phyloP scores from a whole-genome alignment of 2,888 invertebrate species.

The Nomada goodeniana region DNA sequence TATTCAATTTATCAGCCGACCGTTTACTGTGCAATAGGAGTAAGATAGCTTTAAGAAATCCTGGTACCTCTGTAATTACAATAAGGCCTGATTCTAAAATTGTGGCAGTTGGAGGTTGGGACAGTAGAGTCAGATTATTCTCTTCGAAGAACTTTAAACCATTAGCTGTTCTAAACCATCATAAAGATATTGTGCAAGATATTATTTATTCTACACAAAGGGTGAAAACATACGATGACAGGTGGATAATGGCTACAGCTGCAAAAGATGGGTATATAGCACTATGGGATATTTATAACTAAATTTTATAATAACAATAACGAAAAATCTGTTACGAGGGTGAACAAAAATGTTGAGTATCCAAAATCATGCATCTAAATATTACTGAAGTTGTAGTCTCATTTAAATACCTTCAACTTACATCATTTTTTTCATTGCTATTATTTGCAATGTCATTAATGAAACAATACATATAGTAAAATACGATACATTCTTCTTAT shows the following conservation, averaged over 20 bases:
- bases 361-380: too few relatives aligned
- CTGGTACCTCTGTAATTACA: slow-evolving; percentile 89
- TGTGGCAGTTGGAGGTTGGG: slow-evolving; percentile 91
- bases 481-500: too few relatives aligned
- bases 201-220: slow-evolving; percentile 89
- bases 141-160: slow-evolving; percentile 91
- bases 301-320: slow-evolving; percentile 60
- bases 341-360: too few relatives aligned
- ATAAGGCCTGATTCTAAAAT: slow-evolving; percentile 90
- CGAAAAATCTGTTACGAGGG: background rate
- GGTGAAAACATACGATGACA: slow-evolving; percentile 89
- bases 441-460: too few relatives aligned
- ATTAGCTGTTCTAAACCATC: slow-evolving; percentile 90
- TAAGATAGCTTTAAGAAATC: slow-evolving; percentile 88
- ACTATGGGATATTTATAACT: slow-evolving; percentile 93
- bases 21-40: slow-evolving; percentile 83
- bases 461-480: too few relatives aligned
- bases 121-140: slow-evolving; percentile 90
- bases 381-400: too few relatives aligned
- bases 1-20: slow-evolving; percentile 76
- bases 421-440: too few relatives aligned
- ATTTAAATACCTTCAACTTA: too few relatives aligned
- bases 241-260: slow-evolving; percentile 90
- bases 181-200: slow-evolving; percentile 89
- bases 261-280: slow-evolving; percentile 91